Evolutionary conservation across 2,113 vertebrate species (phyloP).

Genomic region (Martes martes): DNA sequence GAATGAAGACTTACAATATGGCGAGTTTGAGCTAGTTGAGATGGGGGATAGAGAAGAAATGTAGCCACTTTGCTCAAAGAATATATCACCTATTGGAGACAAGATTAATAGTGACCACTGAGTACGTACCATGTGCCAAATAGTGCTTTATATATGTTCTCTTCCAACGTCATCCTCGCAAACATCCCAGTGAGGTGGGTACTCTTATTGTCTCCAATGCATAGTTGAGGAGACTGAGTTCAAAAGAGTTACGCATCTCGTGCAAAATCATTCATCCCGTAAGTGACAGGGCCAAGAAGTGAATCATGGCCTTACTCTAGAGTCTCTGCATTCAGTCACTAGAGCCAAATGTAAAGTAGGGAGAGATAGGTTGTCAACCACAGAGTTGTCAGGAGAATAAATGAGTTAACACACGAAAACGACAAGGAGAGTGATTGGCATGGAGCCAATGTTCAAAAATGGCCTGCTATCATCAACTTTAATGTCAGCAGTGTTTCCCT

Average conservation of each 20-base stretch:
- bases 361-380: neutral
- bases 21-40: neutral
- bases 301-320: neutral
- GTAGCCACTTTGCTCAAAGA: neutral
- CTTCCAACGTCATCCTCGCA: neutral
- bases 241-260: neutral
- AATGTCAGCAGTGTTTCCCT: conserved; percentile 22
- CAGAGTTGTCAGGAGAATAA: conserved; percentile 15
- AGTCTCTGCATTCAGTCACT: neutral
- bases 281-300: neutral
- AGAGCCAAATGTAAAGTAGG: neutral
- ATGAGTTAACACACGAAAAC: neutral
- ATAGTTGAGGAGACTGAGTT: neutral
- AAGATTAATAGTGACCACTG: neutral
- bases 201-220: neutral
- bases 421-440: neutral
- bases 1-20: neutral
- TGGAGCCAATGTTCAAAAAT: conserved; percentile 28
- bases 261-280: conserved; percentile 2
- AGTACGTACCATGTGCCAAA: neutral
- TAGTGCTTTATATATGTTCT: neutral
- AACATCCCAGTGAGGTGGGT: neutral
- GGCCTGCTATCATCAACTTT: neutral
- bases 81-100: neutral
- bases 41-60: neutral